Conservation (phyloP, 2,797 vertebrate genomes). For the Syngnathus acus region DNA sequence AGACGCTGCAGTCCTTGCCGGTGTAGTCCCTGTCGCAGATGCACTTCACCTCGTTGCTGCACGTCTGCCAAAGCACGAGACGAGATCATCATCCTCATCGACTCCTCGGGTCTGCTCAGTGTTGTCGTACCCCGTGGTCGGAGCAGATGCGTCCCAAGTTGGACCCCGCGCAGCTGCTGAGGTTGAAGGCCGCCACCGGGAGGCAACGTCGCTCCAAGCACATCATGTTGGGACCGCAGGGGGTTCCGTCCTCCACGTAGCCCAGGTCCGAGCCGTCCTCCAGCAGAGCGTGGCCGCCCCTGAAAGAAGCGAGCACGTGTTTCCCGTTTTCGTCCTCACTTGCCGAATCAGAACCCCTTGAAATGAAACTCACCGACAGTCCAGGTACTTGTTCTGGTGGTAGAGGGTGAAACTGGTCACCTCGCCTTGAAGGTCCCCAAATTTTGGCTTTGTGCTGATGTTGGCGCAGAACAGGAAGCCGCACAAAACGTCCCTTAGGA, state of each 20-base stretch:
- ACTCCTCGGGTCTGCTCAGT: neutral
- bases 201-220: constrained; percentile 88
- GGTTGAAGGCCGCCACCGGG: constrained; percentile 83
- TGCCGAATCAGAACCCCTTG: neutral
- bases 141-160: constrained; percentile 78
- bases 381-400: constrained; percentile 88
- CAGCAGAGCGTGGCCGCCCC: constrained; percentile 85
- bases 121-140: constrained; percentile 77
- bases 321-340: no score
- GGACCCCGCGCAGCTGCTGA: constrained; percentile 82
- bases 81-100: neutral
- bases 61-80: constrained; percentile 65
- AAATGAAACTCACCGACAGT: constrained; percentile 76
- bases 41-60: constrained; percentile 92
- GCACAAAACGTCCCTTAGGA: constrained; percentile 82
- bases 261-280: constrained; percentile 87
- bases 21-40: constrained; percentile 91
- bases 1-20: constrained; percentile 90
- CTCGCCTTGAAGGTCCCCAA: constrained; percentile 83
- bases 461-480: constrained; percentile 89
- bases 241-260: constrained; percentile 87
- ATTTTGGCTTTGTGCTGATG: constrained; percentile 76
- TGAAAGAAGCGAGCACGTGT: constrained; percentile 34
- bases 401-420: constrained; percentile 89
- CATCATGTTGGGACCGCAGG: constrained; percentile 92